Evolutionary conservation across 2,888 invertebrate genomes (phyloP).

Genomic region (Leuctra nigra): DNA sequence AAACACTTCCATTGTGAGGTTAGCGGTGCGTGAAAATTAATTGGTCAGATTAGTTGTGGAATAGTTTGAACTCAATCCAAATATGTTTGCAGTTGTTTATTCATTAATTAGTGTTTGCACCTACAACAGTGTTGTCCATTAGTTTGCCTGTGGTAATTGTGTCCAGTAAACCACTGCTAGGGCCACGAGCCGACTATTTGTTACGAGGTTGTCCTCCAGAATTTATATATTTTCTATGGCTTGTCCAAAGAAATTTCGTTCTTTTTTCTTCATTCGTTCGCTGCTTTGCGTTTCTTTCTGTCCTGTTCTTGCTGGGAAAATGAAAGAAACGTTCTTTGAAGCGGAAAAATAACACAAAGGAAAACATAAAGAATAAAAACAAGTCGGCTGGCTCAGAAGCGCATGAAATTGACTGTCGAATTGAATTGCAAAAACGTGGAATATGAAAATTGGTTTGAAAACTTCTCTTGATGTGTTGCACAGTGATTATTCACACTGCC

Average conservation of each 20-base stretch:
- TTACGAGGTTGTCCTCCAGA: too few relatives aligned
- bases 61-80: too few relatives aligned
- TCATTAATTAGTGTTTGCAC: too few relatives aligned
- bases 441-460: slow-evolving; percentile 21
- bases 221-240: too few relatives aligned
- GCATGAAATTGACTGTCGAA: slow-evolving; percentile 24
- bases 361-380: slow-evolving; percentile 6
- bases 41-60: too few relatives aligned
- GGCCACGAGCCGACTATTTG: too few relatives aligned
- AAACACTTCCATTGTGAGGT: too few relatives aligned
- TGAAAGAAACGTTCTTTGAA: slow-evolving; percentile 2
- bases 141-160: too few relatives aligned
- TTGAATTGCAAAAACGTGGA: slow-evolving; percentile 21
- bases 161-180: too few relatives aligned
- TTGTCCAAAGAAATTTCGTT: slow-evolving; percentile 1
- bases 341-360: slow-evolving; percentile 10
- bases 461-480: slow-evolving; percentile 3
- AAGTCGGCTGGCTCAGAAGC: slow-evolving; percentile 17
- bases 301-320: background rate
- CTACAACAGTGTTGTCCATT: too few relatives aligned
- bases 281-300: background rate
- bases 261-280: background rate
- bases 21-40: too few relatives aligned
- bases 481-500: slow-evolving; percentile 6
- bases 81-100: too few relatives aligned